Base-by-base conservation (phyloP, 2,797 vertebrate genomes). In the Coregonus suidteri region DNA sequence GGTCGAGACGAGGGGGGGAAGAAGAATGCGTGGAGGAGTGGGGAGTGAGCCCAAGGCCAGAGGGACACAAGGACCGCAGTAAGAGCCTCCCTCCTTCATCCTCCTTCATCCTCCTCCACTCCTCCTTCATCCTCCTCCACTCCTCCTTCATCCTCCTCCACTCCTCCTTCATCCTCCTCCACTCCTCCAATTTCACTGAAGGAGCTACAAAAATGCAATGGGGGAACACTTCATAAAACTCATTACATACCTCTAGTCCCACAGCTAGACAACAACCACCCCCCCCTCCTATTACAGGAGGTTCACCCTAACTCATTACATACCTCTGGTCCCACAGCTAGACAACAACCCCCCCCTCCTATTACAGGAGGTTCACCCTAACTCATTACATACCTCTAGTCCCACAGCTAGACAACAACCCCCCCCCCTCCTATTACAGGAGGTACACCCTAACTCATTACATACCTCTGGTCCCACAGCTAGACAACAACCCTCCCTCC, bases 141-240 rank as follows among this genome's bases (percentile, higher is more conserved):
- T 25, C 25, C 25, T 25, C 25, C 25, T 25, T 25, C 25, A 25
- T 25, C 25, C 25, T 25, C 25, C 25, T 25, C 25, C 25, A 25
- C 25, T 25, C 25, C 25, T 25, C 25, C 25, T 25, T 25, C 25
- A 25, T 25, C 25, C 25, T 25, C 25, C 25, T 25, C 25, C 25
- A 25, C 1, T 25, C 25, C 25, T 25, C 25, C 25, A 25, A 25
- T 25, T 25, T 25, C 25, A 25, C 25, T 25, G 25, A 25, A 25
- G 25, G 25, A 25, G 78, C 73, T 81, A 34, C 37, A 68, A 25
- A 62, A 47, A 41, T 25, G 7, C 34, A 69, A 25, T 25, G 47
- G 70, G 70, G 53, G 53, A 74, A 65, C 18, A 83, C 81, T 84
- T 89, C 77, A 89, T 87, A 76, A 81, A 87, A 86, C 78, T 87